Evolutionary conservation across 1,140 invertebrate genomes (phyloP).

Genomic region (Elymnias hypermnestra): DNA sequence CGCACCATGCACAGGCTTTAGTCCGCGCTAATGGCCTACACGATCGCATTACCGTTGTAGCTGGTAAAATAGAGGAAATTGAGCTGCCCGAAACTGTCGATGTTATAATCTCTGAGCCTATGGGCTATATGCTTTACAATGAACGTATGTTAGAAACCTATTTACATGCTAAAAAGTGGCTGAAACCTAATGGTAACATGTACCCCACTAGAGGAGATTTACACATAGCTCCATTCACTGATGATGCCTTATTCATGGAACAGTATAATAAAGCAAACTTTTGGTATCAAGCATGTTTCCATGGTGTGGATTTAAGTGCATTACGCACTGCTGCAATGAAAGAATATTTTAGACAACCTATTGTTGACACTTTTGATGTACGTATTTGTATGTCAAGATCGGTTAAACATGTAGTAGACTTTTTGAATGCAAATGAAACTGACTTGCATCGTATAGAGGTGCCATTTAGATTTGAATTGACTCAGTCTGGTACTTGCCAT

Average conservation of each 20-base stretch:
- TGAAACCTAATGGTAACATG: constrained; percentile 95
- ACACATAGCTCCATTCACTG: constrained; percentile 98
- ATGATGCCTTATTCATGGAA: constrained; percentile 98
- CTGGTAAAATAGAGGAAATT: constrained; percentile 99
- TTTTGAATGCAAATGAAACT: constrained; percentile 93
- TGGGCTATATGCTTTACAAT: constrained; percentile 99
- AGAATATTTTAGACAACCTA: constrained; percentile 99
- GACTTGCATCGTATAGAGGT: constrained; percentile 98
- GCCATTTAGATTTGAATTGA: constrained; percentile 94
- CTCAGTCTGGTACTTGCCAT: constrained; percentile 96
- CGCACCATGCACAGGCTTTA: constrained; percentile 94
- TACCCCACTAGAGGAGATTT: constrained; percentile 97
- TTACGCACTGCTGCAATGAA: constrained; percentile 92
- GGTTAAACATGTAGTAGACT: constrained; percentile 96
- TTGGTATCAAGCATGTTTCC: constrained; percentile 99
- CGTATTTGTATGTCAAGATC: constrained; percentile 98
- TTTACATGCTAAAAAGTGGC: constrained; percentile 98
- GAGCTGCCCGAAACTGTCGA: constrained; percentile 96
- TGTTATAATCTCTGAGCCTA: constrained; percentile 98
- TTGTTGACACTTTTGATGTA: constrained; percentile 99
- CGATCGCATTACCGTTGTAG: constrained; percentile 92
- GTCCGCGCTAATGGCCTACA: constrained; percentile 93
- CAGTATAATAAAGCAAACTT: constrained; percentile 99
- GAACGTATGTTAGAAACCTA: constrained; percentile 99
- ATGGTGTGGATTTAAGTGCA: constrained; percentile 96